phyloP scores from a whole-genome alignment of 2,797 vertebrate species.

The Hemibagrus guttatus region DNA sequence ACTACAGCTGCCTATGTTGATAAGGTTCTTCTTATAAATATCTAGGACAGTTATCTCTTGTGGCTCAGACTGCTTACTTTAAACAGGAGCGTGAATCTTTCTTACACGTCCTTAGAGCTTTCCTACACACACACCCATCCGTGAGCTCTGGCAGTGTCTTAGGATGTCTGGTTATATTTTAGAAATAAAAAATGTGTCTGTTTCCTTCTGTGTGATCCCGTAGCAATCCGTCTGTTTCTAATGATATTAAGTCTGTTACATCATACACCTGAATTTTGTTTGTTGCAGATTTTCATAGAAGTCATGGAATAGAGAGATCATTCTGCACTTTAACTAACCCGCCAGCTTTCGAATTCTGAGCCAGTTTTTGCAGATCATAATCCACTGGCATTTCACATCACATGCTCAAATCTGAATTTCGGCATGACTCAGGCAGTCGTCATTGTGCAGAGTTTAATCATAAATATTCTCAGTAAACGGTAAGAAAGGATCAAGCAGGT shows the following conservation, averaged over 20 bases:
- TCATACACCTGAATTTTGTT: neutral
- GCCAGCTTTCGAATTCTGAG: neutral
- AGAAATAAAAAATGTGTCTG: neutral
- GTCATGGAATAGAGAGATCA: neutral
- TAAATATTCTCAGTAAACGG: neutral
- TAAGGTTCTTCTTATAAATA: neutral
- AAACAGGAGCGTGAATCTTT: neutral
- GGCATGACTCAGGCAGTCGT: neutral
- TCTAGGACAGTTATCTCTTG: neutral
- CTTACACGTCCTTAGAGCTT: too few species aligned
- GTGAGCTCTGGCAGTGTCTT: neutral
- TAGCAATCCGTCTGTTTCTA: neutral
- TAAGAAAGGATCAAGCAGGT: neutral
- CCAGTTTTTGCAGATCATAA: neutral
- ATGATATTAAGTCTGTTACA: neutral
- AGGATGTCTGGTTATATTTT: neutral
- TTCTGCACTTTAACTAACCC: neutral
- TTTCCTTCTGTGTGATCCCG: neutral
- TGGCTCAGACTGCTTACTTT: neutral
- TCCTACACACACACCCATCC: neutral
- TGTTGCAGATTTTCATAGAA: neutral
- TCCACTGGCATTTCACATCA: neutral
- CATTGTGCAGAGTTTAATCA: neutral
- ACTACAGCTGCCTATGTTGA: too few species aligned
- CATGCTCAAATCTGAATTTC: neutral